Conservation (phyloP, 1,140 invertebrate genomes). For the Ylistrum balloti region DNA sequence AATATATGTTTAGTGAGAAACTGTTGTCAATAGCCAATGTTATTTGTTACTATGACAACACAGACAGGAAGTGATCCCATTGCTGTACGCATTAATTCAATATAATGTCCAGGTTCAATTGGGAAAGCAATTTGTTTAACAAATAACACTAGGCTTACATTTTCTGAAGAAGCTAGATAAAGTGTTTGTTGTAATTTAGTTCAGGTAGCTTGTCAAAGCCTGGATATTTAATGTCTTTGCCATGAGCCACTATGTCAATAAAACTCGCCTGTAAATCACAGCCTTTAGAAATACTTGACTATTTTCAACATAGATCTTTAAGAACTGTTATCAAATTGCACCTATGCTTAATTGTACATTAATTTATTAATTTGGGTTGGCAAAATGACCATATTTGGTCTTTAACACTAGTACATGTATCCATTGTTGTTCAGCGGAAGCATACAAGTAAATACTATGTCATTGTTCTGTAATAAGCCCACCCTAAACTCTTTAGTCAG, state of each 20-base stretch:
- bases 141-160: constrained; percentile 3
- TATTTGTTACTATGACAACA: constrained; percentile 1
- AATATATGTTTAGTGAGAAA: neutral
- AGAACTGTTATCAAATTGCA: too few species aligned
- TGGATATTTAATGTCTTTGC: neutral
- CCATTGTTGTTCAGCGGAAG: too few species aligned
- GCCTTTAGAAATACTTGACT: neutral
- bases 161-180: neutral
- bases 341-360: too few species aligned
- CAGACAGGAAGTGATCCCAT: neutral
- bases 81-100: neutral
- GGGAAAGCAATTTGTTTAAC: neutral
- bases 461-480: too few species aligned
- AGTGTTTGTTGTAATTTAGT: neutral
- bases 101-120: constrained; percentile 17
- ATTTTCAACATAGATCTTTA: neutral
- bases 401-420: too few species aligned
- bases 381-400: too few species aligned
- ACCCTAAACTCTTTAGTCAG: too few species aligned
- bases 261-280: neutral
- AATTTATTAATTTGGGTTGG: too few species aligned
- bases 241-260: neutral
- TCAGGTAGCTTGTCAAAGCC: neutral
- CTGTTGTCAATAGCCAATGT: neutral
- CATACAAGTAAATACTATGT: too few species aligned